These are phyloP conservation scores for Pipistrellus nathusii DNA, from an alignment of 2,797 vertebrate species.

Conservation along the genomic window DNA sequence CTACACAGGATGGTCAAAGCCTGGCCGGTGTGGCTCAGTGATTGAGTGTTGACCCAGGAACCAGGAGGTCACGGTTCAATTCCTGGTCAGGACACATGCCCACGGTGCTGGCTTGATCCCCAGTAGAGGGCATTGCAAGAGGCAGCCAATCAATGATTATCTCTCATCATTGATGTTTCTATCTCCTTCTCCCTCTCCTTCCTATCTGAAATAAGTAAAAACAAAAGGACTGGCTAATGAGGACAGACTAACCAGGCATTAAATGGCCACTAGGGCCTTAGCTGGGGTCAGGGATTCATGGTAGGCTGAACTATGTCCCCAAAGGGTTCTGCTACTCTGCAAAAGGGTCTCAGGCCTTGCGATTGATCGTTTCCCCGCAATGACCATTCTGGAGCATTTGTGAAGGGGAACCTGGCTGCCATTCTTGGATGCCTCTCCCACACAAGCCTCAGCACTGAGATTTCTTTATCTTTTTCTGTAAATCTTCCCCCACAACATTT, in stretches of 20 bases:
- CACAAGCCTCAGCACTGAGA: neutral
- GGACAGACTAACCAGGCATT: neutral
- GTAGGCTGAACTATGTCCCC: neutral
- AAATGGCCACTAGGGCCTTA: neutral
- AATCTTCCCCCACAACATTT: neutral
- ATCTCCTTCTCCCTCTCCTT: no score
- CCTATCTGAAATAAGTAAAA: no score
- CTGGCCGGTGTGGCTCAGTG: no score
- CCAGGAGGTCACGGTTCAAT: no score
- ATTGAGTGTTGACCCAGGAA: no score
- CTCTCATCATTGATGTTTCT: no score
- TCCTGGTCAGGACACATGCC: no score
- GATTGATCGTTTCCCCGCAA: no score
- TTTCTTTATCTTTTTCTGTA: neutral
- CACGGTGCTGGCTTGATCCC: no score
- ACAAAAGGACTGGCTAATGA: neutral
- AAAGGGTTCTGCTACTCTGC: neutral
- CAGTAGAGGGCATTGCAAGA: no score
- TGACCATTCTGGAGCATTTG: neutral
- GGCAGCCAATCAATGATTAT: no score
- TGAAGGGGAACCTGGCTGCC: neutral
- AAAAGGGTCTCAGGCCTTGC: rapidly evolving
- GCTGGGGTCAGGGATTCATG: neutral
- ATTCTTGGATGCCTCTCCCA: neutral
- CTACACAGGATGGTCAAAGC: neutral